Base-by-base conservation (phyloP, 2,888 invertebrate species). In the Steinernema carpocapsae region DNA sequence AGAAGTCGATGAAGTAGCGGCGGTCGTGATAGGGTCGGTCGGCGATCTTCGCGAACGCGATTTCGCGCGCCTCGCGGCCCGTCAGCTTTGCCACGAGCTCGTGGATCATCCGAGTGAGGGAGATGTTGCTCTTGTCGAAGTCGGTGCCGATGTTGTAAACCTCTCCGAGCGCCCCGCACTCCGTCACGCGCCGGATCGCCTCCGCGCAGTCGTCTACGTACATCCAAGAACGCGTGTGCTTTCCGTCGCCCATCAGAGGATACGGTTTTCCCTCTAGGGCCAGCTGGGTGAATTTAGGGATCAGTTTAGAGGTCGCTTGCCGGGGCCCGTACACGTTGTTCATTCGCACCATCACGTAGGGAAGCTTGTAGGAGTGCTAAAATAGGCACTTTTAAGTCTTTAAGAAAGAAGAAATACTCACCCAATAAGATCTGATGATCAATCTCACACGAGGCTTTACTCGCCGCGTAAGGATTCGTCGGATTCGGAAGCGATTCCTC, bases 81-180 rank as follows among this genome's bases (percentile, higher is more conserved):
- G 77, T 74, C n/a, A 80, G 73, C 70, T 80, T 79, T 76, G 77
- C 80, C 75, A 86, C 87, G 73, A 83, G 84, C 64, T 76, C 76
- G 74, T 88, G 87, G 51, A 88, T 86, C 78, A 81, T 83, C 70
- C 82, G 80, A 29, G 88, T 88, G 70, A 89, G 76, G 22, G 88
- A 84, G 6, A 87, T 71, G 52, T 88, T 87, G 51, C 83, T 83
- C 76, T 87, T 85, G 72, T 87, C 87, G 72, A 86, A 87, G 29
- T 86, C 85, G n/a, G 84, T 87, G 59, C 87, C 86, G 74, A 86
- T 87, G 76, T 86, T 86, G 81, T 86, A 86, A 51, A 70, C 70
- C 48, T 84, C 81, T 43, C 82, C 86, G 22, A 85, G 76, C 26
- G 73, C 74, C 14, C 89, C 88, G 17, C 80, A 75, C 56, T 88